Conservation (phyloP, 2,797 vertebrate genomes). For the Acrossocheilus wenchowensis region DNA sequence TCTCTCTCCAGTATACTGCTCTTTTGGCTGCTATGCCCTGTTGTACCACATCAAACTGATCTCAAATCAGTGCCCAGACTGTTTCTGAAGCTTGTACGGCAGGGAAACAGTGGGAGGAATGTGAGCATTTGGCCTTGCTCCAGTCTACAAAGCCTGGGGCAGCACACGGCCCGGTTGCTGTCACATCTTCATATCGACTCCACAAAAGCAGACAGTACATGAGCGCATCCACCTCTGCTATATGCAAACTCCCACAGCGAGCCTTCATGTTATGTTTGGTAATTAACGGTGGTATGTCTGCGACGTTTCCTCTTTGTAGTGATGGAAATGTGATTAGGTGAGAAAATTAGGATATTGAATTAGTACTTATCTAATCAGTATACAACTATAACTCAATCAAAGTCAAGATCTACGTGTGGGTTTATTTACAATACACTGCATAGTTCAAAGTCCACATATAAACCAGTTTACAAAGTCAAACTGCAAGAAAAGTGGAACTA, state of each 20-base stretch:
- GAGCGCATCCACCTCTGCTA: background rate
- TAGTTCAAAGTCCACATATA: background rate
- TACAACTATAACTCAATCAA: constrained; percentile 6
- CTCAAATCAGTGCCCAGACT: constrained; percentile 57
- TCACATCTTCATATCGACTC: constrained; percentile 30
- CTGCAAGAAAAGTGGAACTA: background rate
- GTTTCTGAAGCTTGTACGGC: constrained; percentile 51
- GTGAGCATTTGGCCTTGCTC: constrained; percentile 74
- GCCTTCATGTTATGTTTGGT: background rate
- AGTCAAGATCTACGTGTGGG: background rate
- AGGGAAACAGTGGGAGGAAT: constrained; percentile 76
- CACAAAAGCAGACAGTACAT: constrained; percentile 12
- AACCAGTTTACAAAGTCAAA: background rate
- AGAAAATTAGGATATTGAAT: background rate
- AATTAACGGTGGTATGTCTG: constrained; percentile 9
- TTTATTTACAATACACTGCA: background rate
- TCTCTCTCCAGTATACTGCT: constrained; percentile 7
- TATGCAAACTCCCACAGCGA: constrained; percentile 17
- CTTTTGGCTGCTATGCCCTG: constrained; percentile 37
- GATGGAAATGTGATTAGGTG: constrained; percentile 11
- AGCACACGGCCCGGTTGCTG: constrained; percentile 24
- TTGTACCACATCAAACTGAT: constrained; percentile 43
- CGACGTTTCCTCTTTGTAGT: constrained; percentile 16
- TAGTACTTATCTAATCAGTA: constrained; percentile 12
- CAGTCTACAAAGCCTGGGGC: constrained; percentile 69